A percentile compares a stretch with the other conserved stretches of the same genome.
Evolutionary conservation across 2,888 invertebrate genomes (phyloP).

Genomic region (Patella depressa): DNA sequence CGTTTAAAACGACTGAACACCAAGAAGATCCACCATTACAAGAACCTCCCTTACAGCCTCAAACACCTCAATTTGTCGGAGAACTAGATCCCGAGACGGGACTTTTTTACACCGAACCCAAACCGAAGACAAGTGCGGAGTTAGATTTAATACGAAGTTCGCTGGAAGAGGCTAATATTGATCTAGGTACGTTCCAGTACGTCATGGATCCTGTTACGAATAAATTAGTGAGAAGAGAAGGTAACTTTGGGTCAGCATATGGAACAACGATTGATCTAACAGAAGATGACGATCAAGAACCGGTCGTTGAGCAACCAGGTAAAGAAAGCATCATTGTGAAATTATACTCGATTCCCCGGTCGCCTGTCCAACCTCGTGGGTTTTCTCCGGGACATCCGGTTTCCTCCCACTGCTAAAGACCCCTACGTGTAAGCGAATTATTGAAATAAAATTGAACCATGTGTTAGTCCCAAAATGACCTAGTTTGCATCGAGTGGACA

Average conservation of each 20-base stretch:
- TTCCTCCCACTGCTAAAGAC: too few species aligned
- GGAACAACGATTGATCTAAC: neutral
- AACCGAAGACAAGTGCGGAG: neutral
- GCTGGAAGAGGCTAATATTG: constrained; percentile 65
- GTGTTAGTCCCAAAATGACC: too few species aligned
- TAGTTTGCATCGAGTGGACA: too few species aligned
- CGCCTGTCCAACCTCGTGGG: too few species aligned
- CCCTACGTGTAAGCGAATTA: too few species aligned
- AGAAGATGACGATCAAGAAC: neutral
- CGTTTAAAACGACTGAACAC: too few species aligned
- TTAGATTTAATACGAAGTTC: constrained; percentile 64
- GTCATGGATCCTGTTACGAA: constrained; percentile 49
- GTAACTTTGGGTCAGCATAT: neutral
- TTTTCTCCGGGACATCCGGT: too few species aligned
- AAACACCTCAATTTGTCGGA: constrained; percentile 26
- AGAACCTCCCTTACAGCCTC: too few species aligned
- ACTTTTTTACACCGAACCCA: constrained; percentile 48
- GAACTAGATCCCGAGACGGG: constrained; percentile 67
- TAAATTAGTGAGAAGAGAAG: neutral
- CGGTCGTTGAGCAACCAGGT: neutral
- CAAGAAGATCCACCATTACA: too few species aligned
- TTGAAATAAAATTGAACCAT: constrained; percentile 1
- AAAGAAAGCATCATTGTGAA: too few species aligned
- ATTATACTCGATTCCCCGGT: too few species aligned
- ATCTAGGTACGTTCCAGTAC: constrained; percentile 65